These are phyloP conservation scores for Tinamus major DNA, from an alignment of 2,797 vertebrate genomes.

Conservation along the genomic window DNA sequence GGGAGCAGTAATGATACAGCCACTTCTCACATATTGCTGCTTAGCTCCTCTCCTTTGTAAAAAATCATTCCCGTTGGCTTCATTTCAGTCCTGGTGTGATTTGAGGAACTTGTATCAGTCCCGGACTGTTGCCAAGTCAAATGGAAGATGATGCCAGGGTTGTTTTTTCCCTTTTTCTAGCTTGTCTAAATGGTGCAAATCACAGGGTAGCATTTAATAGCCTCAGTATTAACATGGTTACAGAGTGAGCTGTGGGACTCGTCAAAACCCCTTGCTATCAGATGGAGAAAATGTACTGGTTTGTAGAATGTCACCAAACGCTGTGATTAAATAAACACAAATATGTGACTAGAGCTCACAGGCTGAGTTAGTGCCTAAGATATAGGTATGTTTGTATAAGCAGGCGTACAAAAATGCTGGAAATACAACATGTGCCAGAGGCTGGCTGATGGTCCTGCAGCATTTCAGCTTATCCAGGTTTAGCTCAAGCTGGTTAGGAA, in stretches of 20 bases:
- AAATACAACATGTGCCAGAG: not conserved
- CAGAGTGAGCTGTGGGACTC: not conserved
- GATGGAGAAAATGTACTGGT: not conserved
- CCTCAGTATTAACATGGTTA: conserved; percentile 1
- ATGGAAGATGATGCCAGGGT: not conserved
- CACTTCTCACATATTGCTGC: not conserved
- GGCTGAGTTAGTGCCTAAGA: not conserved
- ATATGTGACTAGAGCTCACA: conserved; percentile 1
- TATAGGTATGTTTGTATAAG: not conserved
- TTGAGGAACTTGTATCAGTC: conserved; percentile 43
- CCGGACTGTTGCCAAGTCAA: conserved; percentile 45
- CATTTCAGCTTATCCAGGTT: not conserved
- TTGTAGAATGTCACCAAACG: conserved; percentile 9
- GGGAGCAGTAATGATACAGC: not conserved
- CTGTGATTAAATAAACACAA: conserved; percentile 14
- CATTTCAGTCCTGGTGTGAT: conserved; percentile 59
- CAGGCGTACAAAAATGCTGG: not conserved
- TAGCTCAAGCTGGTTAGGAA: not conserved
- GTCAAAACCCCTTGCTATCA: conserved; percentile 27
- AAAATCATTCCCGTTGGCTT: conserved; percentile 30
- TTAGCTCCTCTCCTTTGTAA: conserved; percentile 15
- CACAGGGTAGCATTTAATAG: conserved; percentile 32
- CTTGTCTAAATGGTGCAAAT: conserved; percentile 31
- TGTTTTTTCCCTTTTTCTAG: conserved; percentile 3
- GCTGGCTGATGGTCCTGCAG: not conserved